Evolutionary conservation across 2,888 invertebrate genomes (phyloP), one percentile per base, ranked within the genome.

Genomic region (Diplolepis rosae): DNA sequence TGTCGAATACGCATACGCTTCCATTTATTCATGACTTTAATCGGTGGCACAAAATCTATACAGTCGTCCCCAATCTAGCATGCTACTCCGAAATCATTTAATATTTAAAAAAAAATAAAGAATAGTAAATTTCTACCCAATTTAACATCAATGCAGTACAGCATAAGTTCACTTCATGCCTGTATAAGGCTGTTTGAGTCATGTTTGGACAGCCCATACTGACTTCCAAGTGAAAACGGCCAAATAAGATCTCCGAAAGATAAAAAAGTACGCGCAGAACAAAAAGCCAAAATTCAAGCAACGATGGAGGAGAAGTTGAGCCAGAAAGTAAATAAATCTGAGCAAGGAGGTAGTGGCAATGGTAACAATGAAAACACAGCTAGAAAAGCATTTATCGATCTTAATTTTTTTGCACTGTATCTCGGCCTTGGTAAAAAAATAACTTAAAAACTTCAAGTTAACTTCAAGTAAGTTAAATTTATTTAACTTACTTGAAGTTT

Each of bases 81-180:
- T n/a, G n/a, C n/a, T n/a, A n/a, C n/a, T n/a, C n/a, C n/a, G n/a
- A n/a, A n/a, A n/a, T n/a, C n/a, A n/a, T n/a, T n/a, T n/a, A n/a
- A n/a, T n/a, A n/a, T n/a, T n/a, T n/a, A n/a, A n/a, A n/a, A n/a
- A n/a, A 39, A 39, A 11, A 39, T 39, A 39, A n/a, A 11, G n/a
- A 4, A 7, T 3, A 11, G n/a, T 15, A 30, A 15, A 27, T 48
- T 69, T 50, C 18, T 24, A 48, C 65, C 50, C 15, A n/a, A 28
- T 24, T 13, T n/a, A 61, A 9, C 45, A 22, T 65, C 69, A 15
- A 32, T 69, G 11, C 69, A 45, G 32, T 54, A 70, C 52, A 56
- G 66, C 11, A 66, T 70, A 24, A 54, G 66, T 2, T 66, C 69
- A 28, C 18, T 69, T 4, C 69, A 69, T 30, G 65, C 65, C n/a